phyloP scores from a whole-genome alignment of 2,888 invertebrate genomes.

The Ectobius pallidus region DNA sequence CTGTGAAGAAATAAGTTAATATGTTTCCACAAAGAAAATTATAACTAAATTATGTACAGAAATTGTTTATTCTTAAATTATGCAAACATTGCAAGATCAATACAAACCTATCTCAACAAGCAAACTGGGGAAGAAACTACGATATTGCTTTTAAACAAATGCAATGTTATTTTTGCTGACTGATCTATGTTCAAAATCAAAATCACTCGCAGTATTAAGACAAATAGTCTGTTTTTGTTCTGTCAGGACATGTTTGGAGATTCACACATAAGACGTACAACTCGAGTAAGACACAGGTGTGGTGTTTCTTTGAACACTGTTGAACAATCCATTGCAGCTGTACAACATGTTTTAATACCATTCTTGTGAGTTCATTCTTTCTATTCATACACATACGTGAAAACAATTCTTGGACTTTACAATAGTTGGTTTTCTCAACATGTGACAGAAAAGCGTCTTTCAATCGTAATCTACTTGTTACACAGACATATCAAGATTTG shows the following conservation, averaged over 20 bases:
- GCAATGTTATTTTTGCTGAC: slow-evolving; percentile 49
- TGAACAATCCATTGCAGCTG: slow-evolving; percentile 42
- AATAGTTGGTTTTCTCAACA: slow-evolving; percentile 5
- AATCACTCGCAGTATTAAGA: slow-evolving; percentile 29
- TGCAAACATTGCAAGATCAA: slow-evolving; percentile 59
- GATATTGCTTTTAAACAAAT: slow-evolving; percentile 50
- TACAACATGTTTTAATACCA: slow-evolving; percentile 40
- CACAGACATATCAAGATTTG: slow-evolving; percentile 23
- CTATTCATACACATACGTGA: neutral
- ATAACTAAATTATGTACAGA: slow-evolving; percentile 59
- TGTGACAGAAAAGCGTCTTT: slow-evolving; percentile 23
- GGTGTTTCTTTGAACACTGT: slow-evolving; percentile 42
- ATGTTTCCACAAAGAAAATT: too few species aligned
- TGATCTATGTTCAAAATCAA: slow-evolving; percentile 53
- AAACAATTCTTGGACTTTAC: slow-evolving; percentile 9
- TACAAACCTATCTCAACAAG: slow-evolving; percentile 60
- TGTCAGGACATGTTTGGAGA: slow-evolving; percentile 32
- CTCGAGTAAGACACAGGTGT: slow-evolving; percentile 44
- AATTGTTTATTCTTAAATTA: slow-evolving; percentile 60
- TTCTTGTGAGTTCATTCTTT: slow-evolving; percentile 24
- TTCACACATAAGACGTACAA: slow-evolving; percentile 39
- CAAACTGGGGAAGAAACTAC: slow-evolving; percentile 58
- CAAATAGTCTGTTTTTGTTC: slow-evolving; percentile 26
- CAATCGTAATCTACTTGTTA: slow-evolving; percentile 11
- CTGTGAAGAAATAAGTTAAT: too few species aligned